These are phyloP conservation scores for Sphaeridia pumilis DNA, from an alignment of 2,888 invertebrate genomes.

Conservation along the genomic window DNA sequence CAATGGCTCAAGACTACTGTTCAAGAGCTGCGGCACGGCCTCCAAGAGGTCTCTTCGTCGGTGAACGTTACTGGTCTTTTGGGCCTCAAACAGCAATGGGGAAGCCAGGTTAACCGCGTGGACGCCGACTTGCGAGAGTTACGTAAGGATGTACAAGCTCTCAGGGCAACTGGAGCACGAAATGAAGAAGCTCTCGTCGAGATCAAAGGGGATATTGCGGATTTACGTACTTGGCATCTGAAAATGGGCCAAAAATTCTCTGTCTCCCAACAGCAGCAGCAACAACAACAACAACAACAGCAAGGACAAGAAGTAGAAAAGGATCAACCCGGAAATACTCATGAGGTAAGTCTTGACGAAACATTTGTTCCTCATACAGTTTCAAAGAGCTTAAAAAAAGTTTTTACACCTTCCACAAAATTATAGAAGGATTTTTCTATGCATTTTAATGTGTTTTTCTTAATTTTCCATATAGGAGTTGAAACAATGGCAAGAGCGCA, in stretches of 20 bases:
- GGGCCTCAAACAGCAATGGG: constrained; percentile 20
- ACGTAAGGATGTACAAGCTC: constrained; percentile 20
- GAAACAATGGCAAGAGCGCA: no score
- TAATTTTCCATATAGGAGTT: no score
- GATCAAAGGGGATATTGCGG: constrained; percentile 23
- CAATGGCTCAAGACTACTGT: constrained; percentile 26
- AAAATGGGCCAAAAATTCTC: constrained; percentile 31
- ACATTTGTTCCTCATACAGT: no score
- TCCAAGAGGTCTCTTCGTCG: constrained; percentile 23
- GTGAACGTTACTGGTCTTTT: constrained; percentile 28
- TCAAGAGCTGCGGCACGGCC: constrained; percentile 22
- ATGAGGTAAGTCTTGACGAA: no score
- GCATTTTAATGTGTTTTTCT: no score
- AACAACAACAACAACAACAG: constrained; percentile 4
- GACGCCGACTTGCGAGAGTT: constrained; percentile 20
- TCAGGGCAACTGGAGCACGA: constrained; percentile 18
- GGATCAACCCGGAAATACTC: no score
- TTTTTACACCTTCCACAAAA: no score
- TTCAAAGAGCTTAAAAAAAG: no score
- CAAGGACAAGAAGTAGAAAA: neutral
- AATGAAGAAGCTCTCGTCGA: constrained; percentile 25
- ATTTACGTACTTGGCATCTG: constrained; percentile 29
- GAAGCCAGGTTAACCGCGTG: constrained; percentile 15
- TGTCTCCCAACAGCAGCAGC: neutral
- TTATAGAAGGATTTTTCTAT: no score